Percentiles rank a stretch among this genome's conserved stretches.
Conservation (phyloP, 2,888 invertebrate genomes). For the Pimpla rufipes region DNA sequence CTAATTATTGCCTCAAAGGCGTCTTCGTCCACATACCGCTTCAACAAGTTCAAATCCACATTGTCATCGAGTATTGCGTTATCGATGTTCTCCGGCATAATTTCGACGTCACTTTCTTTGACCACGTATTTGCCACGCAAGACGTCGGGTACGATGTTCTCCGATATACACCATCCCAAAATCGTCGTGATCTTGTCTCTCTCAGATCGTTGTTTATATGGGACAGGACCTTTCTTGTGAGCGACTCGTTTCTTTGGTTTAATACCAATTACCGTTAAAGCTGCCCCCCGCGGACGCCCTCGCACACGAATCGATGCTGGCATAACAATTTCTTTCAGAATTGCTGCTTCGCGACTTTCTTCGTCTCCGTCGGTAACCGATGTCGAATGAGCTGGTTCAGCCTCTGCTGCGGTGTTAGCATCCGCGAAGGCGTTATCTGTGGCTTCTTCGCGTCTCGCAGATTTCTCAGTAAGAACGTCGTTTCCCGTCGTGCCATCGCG, state of each 20-base stretch:
- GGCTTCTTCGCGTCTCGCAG: too few relatives aligned
- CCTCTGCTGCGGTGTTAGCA: too few relatives aligned
- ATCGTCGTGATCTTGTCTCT: background rate
- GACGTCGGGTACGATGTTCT: constrained; percentile 24
- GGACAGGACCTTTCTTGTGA: background rate
- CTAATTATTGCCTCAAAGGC: constrained; percentile 14
- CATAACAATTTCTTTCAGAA: constrained; percentile 20
- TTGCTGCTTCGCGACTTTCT: background rate
- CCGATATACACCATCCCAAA: constrained; percentile 30
- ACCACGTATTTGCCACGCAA: background rate
- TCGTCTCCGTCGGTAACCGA: background rate
- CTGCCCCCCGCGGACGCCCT: constrained; percentile 25
- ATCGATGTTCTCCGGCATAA: constrained; percentile 14
- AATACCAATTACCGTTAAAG: constrained; percentile 5
- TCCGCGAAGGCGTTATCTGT: too few relatives aligned
- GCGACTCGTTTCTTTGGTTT: constrained; percentile 11
- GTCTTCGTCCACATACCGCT: constrained; percentile 8
- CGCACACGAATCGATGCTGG: constrained; percentile 18
- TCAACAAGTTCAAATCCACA: constrained; percentile 1
- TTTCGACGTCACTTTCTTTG: constrained; percentile 10
- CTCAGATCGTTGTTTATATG: background rate
- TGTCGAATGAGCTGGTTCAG: too few relatives aligned
- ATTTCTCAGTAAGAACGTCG: too few relatives aligned
- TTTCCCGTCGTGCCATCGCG: too few relatives aligned
- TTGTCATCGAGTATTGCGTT: background rate